Conservation (phyloP, 2,888 invertebrate genomes). For the Theretra japonica region DNA sequence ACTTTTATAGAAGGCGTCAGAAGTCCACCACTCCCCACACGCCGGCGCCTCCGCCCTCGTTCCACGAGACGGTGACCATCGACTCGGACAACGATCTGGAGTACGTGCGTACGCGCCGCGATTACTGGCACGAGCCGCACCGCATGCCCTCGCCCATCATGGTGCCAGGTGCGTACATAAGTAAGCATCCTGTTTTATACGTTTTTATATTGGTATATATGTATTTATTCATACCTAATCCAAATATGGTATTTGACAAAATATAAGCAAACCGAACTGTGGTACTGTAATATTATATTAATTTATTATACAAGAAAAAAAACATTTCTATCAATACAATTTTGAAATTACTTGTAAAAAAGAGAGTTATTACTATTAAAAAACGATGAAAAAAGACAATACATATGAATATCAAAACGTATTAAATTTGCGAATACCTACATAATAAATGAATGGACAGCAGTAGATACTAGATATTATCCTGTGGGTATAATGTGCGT, state of each 20-base stretch:
- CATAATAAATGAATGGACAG: too few relatives aligned
- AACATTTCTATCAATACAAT: too few relatives aligned
- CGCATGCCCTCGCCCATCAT: constrained; percentile 72
- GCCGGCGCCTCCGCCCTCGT: constrained; percentile 85
- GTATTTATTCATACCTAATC: not conserved
- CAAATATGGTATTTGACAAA: not conserved
- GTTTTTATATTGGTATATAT: not conserved
- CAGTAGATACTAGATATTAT: too few relatives aligned
- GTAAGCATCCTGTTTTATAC: constrained; percentile 18
- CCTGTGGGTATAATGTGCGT: not conserved
- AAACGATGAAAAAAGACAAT: too few relatives aligned
- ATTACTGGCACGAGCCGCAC: constrained; percentile 73
- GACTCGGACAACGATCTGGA: constrained; percentile 77
- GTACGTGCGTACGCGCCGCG: constrained; percentile 67
- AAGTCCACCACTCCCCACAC: constrained; percentile 88
- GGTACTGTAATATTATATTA: too few relatives aligned
- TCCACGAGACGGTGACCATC: constrained; percentile 80
- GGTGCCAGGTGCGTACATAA: constrained; percentile 66
- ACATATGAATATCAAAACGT: too few relatives aligned
- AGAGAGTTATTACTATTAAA: too few relatives aligned
- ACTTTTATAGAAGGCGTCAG: constrained; percentile 61
- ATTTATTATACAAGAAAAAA: too few relatives aligned
- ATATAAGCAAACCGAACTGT: too few relatives aligned
- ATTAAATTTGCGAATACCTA: too few relatives aligned
- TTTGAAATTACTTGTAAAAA: too few relatives aligned